Conservation (phyloP, 2,888 invertebrate genomes). For the Leptogaster cylindrica region DNA sequence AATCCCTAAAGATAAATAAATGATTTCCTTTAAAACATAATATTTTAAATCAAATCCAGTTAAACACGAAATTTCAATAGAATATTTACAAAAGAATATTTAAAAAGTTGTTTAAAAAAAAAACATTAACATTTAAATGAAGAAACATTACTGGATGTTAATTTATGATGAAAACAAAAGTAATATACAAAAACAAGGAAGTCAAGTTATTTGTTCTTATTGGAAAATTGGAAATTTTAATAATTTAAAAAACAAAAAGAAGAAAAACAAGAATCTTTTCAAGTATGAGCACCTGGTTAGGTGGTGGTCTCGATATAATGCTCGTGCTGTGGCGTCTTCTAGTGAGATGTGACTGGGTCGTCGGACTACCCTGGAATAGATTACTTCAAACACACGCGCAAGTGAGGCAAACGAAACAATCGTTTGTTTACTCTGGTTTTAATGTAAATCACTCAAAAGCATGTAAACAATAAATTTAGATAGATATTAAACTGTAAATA, state of each 20-base stretch:
- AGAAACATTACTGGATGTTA: background rate
- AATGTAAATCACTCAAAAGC: constrained; percentile 10
- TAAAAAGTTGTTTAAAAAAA: too few species aligned
- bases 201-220: too few species aligned
- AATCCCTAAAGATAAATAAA: constrained; percentile 61
- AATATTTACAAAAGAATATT: constrained; percentile 44
- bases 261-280: too few species aligned
- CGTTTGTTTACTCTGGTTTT: background rate
- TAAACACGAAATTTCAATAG: constrained; percentile 3
- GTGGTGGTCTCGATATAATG: constrained; percentile 62
- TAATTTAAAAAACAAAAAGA: too few species aligned
- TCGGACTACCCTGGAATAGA: constrained; percentile 65
- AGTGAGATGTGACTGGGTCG: constrained; percentile 70
- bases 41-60: constrained; percentile 3
- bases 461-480: constrained; percentile 15
- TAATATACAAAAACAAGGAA: too few species aligned
- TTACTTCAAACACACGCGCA: constrained; percentile 51
- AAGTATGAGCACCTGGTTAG: constrained; percentile 57
- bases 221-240: too few species aligned
- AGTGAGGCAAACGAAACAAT: constrained; percentile 45
- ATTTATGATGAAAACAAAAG: too few species aligned
- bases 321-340: constrained; percentile 77
- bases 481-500: constrained; percentile 21
- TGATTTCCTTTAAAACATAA: background rate
- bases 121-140: constrained; percentile 7